Conservation (phyloP, 1,140 invertebrate genomes). For the Pollicipes pollicipes region DNA sequence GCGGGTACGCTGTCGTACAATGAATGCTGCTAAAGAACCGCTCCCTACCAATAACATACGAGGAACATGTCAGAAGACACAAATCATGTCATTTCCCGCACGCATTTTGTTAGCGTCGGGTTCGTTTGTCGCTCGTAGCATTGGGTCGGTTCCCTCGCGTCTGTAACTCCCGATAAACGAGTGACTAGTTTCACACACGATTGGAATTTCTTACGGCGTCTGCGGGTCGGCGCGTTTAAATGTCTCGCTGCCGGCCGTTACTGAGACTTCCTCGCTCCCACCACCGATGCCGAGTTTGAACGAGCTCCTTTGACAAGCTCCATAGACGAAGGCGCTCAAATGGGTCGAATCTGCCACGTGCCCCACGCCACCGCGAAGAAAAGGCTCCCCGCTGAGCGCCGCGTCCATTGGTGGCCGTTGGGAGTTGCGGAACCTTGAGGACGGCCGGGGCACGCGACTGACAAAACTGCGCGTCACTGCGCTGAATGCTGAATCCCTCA, state of each 20-base stretch:
- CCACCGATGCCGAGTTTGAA: too few species aligned
- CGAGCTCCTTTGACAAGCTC: not conserved
- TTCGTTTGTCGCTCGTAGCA: too few species aligned
- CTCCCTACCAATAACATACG: too few species aligned
- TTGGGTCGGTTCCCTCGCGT: too few species aligned
- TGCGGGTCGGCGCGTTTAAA: not conserved
- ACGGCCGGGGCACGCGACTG: not conserved
- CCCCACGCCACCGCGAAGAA: not conserved
- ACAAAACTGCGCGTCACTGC: not conserved
- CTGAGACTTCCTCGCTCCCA: too few species aligned
- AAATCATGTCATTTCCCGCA: too few species aligned
- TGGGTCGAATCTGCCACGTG: not conserved
- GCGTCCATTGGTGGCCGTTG: not conserved
- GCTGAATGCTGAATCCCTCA: too few species aligned
- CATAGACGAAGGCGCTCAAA: not conserved
- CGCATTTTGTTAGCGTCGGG: too few species aligned
- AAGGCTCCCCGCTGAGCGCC: not conserved
- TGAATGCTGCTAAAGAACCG: too few species aligned
- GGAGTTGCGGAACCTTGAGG: not conserved
- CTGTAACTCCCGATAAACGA: not conserved
- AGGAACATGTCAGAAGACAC: too few species aligned
- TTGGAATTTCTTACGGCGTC: not conserved
- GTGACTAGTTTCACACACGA: not conserved
- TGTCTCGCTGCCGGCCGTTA: not conserved
- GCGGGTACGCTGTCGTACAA: too few species aligned